Evolutionary conservation across 1,140 invertebrate species (phyloP).

Genomic region (Drosophila funebris): DNA sequence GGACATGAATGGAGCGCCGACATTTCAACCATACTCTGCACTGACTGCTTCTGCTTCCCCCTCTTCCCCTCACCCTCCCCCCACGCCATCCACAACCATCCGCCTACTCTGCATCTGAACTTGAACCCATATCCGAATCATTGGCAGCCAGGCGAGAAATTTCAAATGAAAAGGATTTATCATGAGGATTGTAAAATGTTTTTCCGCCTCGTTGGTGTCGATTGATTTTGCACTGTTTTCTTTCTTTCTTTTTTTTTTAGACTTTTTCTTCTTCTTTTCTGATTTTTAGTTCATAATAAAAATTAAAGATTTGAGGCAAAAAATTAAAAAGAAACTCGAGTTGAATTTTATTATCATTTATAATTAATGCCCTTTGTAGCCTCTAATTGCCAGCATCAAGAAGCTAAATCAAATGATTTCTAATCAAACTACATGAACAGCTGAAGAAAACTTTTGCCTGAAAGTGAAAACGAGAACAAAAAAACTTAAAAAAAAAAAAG

Average conservation of each 20-base stretch:
- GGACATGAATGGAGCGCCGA: constrained; percentile 33
- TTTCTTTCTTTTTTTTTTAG: neutral
- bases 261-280: neutral
- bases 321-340: neutral
- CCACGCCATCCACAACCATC: too few species aligned
- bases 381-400: neutral
- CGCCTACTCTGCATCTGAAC: neutral
- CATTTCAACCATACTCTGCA: neutral
- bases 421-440: constrained; percentile 4
- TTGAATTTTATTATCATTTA: constrained; percentile 18
- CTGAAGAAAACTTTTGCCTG: constrained; percentile 36
- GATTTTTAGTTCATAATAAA: neutral
- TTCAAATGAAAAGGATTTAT: constrained; percentile 48
- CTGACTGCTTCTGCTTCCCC: neutral
- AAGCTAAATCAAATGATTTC: neutral
- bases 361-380: constrained; percentile 22
- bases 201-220: constrained; percentile 7
- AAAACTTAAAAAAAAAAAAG: constrained; percentile 28
- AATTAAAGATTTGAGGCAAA: neutral
- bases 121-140: neutral
- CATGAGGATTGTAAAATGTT: constrained; percentile 25
- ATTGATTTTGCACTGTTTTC: constrained; percentile 24
- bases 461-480: constrained; percentile 76
- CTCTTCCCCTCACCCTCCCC: neutral
- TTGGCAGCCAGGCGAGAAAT: constrained; percentile 20